These are phyloP conservation scores for Drosophila kanapiae DNA, from an alignment of 1,140 invertebrate genomes.

Conservation along the genomic window DNA sequence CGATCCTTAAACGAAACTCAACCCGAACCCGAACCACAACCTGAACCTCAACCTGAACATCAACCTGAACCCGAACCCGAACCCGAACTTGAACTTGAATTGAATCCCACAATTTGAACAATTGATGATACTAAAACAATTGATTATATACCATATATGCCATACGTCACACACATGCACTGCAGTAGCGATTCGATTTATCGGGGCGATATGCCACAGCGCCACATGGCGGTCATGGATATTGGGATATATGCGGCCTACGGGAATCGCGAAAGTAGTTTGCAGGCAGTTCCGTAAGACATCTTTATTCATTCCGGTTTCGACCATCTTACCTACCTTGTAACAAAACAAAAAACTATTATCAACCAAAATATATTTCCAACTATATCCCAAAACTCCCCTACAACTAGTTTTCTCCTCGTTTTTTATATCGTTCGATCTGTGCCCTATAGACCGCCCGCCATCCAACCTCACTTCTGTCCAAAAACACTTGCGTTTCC, in stretches of 20 bases:
- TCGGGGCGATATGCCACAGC: slow-evolving; percentile 88
- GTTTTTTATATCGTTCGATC: slow-evolving; percentile 25
- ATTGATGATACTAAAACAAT: slow-evolving; percentile 31
- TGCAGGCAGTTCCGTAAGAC: slow-evolving; percentile 70
- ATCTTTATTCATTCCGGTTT: slow-evolving; percentile 39
- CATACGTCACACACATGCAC: slow-evolving; percentile 48
- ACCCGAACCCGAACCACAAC: not conserved
- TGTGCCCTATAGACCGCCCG: slow-evolving; percentile 12
- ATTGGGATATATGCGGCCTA: slow-evolving; percentile 61
- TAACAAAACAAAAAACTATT: slow-evolving; percentile 21
- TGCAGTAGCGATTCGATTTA: slow-evolving; percentile 85
- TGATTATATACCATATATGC: slow-evolving; percentile 33
- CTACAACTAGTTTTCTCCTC: slow-evolving; percentile 28
- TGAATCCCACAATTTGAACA: slow-evolving; percentile 4
- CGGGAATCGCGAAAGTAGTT: slow-evolving; percentile 65
- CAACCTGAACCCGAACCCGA: not conserved
- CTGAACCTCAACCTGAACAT: not conserved
- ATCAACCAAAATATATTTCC: slow-evolving; percentile 17
- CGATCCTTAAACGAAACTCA: no score
- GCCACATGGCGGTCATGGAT: slow-evolving; percentile 69
- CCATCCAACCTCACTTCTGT: slow-evolving; percentile 7
- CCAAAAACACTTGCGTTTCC: slow-evolving; percentile 5
- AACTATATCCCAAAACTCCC: slow-evolving; percentile 12
- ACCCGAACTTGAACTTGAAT: not conserved
- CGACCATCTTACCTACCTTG: slow-evolving; percentile 21